Evolutionary conservation across 2,797 vertebrate species (phyloP).

Genomic region (Adrianichthys oophorus): DNA sequence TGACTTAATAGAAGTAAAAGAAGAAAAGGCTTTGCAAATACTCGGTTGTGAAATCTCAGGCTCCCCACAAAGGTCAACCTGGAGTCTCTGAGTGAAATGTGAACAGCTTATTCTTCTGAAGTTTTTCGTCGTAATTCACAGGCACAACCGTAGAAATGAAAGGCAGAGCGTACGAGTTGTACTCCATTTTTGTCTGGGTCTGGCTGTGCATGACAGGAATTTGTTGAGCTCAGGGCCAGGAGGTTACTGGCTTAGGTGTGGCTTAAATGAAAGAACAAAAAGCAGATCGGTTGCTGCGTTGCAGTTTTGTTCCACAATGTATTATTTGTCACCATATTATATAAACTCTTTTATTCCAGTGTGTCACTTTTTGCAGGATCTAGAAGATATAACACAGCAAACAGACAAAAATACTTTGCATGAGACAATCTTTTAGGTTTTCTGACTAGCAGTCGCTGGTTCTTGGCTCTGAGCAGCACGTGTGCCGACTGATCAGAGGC

Average conservation of each 20-base stretch:
- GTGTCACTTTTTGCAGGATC: slow-evolving; percentile 4
- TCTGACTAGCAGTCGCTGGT: slow-evolving; percentile 23
- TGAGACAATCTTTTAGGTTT: slow-evolving; percentile 2
- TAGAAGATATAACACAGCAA: slow-evolving; percentile 1
- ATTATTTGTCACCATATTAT: slow-evolving; percentile 1
- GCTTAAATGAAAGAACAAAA: slow-evolving; percentile 27
- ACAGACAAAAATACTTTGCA: slow-evolving; percentile 11
- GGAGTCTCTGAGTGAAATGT: background rate
- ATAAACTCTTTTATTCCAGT: slow-evolving; percentile 9
- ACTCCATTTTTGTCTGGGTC: slow-evolving; percentile 15
- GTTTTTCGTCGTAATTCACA: slow-evolving; percentile 13
- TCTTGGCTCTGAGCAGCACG: slow-evolving; percentile 23
- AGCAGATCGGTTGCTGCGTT: slow-evolving; percentile 19
- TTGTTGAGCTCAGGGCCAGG: slow-evolving; percentile 7
- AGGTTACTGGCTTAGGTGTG: slow-evolving; percentile 9
- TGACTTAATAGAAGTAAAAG: background rate
- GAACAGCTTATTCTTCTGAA: background rate
- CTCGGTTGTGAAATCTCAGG: slow-evolving; percentile 5
- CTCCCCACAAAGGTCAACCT: background rate
- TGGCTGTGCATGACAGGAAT: slow-evolving; percentile 15
- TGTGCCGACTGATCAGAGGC: slow-evolving; percentile 23
- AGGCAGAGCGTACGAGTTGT: slow-evolving; percentile 5
- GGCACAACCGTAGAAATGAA: background rate
- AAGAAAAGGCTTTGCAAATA: background rate
- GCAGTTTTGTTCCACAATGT: slow-evolving; percentile 18